Conservation (phyloP, 1,140 invertebrate genomes). For the Tachypleus tridentatus region DNA sequence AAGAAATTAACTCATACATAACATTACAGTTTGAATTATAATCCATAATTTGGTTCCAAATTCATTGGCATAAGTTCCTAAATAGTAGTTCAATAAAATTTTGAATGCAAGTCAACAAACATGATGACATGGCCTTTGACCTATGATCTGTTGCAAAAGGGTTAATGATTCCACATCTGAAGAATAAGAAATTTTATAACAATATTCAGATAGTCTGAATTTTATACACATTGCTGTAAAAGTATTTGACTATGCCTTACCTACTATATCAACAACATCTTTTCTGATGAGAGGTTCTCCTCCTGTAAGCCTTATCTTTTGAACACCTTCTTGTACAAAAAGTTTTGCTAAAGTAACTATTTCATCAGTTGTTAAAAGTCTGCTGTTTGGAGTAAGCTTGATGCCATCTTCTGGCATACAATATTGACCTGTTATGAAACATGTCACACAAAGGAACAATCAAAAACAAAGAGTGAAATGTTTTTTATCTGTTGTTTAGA, state of each 20-base stretch:
- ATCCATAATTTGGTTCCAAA: too few species aligned
- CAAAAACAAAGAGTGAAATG: too few species aligned
- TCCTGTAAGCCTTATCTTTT: slow-evolving; percentile 88
- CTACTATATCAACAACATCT: slow-evolving; percentile 47
- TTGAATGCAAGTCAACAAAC: neutral
- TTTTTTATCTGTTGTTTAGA: too few species aligned
- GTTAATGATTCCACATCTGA: neutral
- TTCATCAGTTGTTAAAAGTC: slow-evolving; percentile 72
- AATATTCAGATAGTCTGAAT: too few species aligned
- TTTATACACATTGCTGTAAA: too few species aligned
- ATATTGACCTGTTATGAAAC: slow-evolving; percentile 54
- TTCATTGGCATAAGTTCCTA: too few species aligned
- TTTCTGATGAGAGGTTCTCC: slow-evolving; percentile 87
- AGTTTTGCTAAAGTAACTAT: slow-evolving; percentile 61
- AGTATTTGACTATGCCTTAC: slow-evolving; percentile 1
- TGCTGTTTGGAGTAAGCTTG: slow-evolving; percentile 53
- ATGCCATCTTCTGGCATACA: slow-evolving; percentile 96
- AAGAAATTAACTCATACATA: too few species aligned
- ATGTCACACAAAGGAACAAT: too few species aligned
- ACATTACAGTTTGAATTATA: too few species aligned
- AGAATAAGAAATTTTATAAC: neutral
- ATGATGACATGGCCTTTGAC: too few species aligned
- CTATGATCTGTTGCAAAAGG: neutral
- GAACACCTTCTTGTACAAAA: slow-evolving; percentile 76
- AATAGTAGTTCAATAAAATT: neutral